These are phyloP conservation scores for Riptortus pedestris DNA, from an alignment of 1,140 invertebrate genomes.

Conservation along the genomic window DNA sequence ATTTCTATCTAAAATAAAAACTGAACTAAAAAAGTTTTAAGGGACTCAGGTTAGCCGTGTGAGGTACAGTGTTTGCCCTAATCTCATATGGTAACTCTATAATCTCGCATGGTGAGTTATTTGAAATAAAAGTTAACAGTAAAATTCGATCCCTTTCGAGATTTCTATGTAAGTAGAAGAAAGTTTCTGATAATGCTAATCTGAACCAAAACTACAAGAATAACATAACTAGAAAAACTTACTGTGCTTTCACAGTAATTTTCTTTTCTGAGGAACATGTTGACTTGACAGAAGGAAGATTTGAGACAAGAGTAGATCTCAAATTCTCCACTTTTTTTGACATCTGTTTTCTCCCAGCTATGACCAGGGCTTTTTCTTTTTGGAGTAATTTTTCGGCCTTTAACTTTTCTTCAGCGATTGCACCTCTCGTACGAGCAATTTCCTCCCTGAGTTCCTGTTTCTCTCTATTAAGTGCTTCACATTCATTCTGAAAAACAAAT, in stretches of 20 bases:
- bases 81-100: too few species aligned
- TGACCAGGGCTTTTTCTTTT: background rate
- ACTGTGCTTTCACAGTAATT: background rate
- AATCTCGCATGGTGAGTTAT: too few species aligned
- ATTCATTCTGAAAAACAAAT: constrained; percentile 19
- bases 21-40: too few species aligned
- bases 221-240: background rate
- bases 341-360: background rate
- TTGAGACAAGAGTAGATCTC: constrained; percentile 20
- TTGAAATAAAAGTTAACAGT: too few species aligned
- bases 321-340: constrained; percentile 11
- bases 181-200: too few species aligned
- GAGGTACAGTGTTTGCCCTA: too few species aligned
- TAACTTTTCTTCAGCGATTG: constrained; percentile 13
- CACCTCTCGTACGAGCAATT: constrained; percentile 11
- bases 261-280: background rate
- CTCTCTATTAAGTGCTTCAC: constrained; percentile 17
- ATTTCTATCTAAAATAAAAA: too few species aligned
- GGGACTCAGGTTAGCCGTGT: too few species aligned
- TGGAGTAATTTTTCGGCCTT: constrained; percentile 10
- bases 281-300: constrained; percentile 2
- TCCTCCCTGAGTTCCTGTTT: constrained; percentile 14
- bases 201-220: too few species aligned
- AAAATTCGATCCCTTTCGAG: too few species aligned
- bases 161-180: too few species aligned